Base-by-base conservation (phyloP, 2,113 vertebrate genomes). In the Eclectus roratus region DNA sequence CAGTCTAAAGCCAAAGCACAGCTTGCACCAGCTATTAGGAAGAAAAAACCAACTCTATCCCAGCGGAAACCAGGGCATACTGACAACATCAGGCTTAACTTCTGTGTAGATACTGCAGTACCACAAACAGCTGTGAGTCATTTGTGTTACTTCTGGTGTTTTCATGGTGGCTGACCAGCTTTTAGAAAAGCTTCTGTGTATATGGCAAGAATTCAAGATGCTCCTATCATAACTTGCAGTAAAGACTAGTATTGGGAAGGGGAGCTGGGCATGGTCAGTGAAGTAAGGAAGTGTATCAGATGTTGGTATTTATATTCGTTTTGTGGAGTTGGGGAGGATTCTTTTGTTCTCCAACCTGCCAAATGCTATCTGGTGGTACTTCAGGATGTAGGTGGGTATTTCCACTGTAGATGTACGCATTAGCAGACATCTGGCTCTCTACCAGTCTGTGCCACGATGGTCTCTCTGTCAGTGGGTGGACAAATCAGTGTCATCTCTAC, bases 61-160 rank as follows among this genome's bases (percentile, higher is more conserved):
- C 33, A 58, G 33, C 21, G n/a, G 56, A 58, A 58, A 35, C 33
- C 21, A 35, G 33, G 33, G 20, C 33, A 35, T 35, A n/a, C 56
- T 58, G 56, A 58, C 28, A 41, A 20, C 11, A 29, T 58, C n/a
- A 70, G 53, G 15, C 20, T 10, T 47, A 7, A 39, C 55, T 91
- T 72, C 19, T 68, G 23, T 20, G 4, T 4, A 39, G 63, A 3
- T 50, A 23, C 11, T 44, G 25, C 19, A 41, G 55, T 53, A 35
- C 2, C 28, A 17, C 25, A 14, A 5, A 2, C 13, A 10, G 11
- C 47, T 27, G 25, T 10, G 53, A 63, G 24, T 55, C 1, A 0
- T 9, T 31, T 47, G 0, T 0, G 1, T 15, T 31, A 17, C 17
- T 55, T 41, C 15, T 27, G 18, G 9, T 53, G 35, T 91, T 84